Percentiles rank a stretch among this genome's conserved stretches.
These are phyloP conservation scores for Hypena proboscidalis DNA, from an alignment of 2,888 invertebrate species.

Conservation along the genomic window DNA sequence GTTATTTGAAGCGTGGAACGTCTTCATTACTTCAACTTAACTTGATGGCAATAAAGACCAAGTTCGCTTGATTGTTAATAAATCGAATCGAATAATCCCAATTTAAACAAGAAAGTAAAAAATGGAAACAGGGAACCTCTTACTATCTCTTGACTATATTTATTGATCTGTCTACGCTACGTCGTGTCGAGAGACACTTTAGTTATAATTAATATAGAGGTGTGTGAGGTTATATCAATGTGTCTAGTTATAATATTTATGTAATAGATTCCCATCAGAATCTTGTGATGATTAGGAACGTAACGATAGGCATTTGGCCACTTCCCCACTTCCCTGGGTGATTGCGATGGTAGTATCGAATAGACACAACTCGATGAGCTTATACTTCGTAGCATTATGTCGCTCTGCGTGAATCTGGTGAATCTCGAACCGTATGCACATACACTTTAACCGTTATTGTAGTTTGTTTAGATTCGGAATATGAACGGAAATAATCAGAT, in stretches of 20 bases:
- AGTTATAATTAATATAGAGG: conserved; percentile 35
- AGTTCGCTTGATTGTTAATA: background rate
- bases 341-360: conserved; percentile 20
- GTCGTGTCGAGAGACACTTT: conserved; percentile 35
- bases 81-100: conserved; percentile 30
- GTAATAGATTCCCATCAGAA: conserved; percentile 50
- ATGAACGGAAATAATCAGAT: too few relatives aligned
- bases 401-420: conserved; percentile 20
- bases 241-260: conserved; percentile 43
- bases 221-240: conserved; percentile 44
- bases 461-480: conserved; percentile 1
- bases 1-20: conserved; percentile 33
- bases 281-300: conserved; percentile 52
- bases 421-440: background rate
- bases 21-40: background rate
- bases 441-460: background rate
- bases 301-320: conserved; percentile 22
- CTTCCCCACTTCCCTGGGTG: conserved; percentile 21
- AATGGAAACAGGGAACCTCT: conserved; percentile 67
- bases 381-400: conserved; percentile 32
- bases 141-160: conserved; percentile 60
- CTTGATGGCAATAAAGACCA: background rate
- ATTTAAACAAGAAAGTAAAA: conserved; percentile 38
- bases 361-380: conserved; percentile 46
- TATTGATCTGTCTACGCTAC: conserved; percentile 59